Conservation (phyloP, 2,797 vertebrate species). For the Sylvia borin region DNA sequence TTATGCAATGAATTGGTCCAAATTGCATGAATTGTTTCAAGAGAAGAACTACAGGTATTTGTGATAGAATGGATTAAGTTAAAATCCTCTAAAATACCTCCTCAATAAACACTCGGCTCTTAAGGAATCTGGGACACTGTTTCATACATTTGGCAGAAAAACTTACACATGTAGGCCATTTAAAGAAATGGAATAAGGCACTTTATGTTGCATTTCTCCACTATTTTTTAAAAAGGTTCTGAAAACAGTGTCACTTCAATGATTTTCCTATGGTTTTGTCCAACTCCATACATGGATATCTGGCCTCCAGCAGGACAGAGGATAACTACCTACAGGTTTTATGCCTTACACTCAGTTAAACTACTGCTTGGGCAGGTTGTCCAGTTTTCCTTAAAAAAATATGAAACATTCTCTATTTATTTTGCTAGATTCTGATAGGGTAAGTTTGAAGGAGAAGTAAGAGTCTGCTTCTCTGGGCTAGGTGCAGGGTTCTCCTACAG, state of each 20-base stretch:
- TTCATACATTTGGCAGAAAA: background rate
- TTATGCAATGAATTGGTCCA: background rate
- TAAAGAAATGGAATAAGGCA: background rate
- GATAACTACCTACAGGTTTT: background rate
- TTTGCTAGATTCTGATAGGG: background rate
- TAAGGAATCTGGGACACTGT: background rate
- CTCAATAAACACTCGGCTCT: background rate
- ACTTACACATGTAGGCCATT: background rate
- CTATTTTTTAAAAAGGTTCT: background rate
- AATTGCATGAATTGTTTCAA: background rate
- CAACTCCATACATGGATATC: background rate
- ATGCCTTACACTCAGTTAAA: background rate
- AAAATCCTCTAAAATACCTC: background rate
- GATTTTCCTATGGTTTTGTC: background rate
- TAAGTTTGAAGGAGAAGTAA: background rate
- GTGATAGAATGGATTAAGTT: background rate
- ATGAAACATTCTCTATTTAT: background rate
- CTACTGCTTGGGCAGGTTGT: background rate
- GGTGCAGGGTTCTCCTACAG: background rate
- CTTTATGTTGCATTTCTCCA: background rate
- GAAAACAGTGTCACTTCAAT: background rate
- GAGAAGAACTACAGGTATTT: background rate
- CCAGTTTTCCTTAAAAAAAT: background rate
- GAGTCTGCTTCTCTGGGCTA: background rate
- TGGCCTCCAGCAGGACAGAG: background rate